A percentile compares a stretch with the other conserved stretches of the same genome.
phyloP scores from a whole-genome alignment of 2,888 invertebrate genomes.

The Ellobium chinense region DNA sequence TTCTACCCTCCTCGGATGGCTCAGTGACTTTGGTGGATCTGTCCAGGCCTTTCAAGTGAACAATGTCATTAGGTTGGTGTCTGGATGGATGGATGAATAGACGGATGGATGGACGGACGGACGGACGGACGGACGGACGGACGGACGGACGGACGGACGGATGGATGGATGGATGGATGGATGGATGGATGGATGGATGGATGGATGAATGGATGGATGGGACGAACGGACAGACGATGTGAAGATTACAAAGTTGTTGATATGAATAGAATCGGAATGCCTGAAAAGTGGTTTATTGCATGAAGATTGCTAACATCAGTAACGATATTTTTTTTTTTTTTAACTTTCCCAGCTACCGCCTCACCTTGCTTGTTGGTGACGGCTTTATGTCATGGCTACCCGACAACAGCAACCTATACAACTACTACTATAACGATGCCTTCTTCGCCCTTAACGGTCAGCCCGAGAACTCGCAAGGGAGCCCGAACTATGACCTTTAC shows the following conservation, averaged over 20 bases:
- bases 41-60: not conserved
- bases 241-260: no score
- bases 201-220: not conserved
- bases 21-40: not conserved
- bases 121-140: not conserved
- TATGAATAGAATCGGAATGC: not conserved
- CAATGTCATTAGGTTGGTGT: not conserved
- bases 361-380: not conserved
- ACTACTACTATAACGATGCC: slow-evolving; percentile 26
- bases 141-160: not conserved
- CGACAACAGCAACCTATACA: not conserved
- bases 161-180: not conserved
- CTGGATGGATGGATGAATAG: not conserved
- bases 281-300: not conserved
- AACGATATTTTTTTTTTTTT: not conserved
- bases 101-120: not conserved
- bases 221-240: no score
- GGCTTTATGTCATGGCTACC: not conserved
- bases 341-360: not conserved
- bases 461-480: slow-evolving; percentile 17
- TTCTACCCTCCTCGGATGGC: not conserved
- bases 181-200: not conserved
- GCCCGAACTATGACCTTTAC: slow-evolving; percentile 47
- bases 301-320: not conserved
- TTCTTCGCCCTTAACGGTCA: slow-evolving; percentile 49